These are phyloP conservation scores for Pedetes capensis DNA, from an alignment of 2,113 vertebrate genomes.

Conservation along the genomic window DNA sequence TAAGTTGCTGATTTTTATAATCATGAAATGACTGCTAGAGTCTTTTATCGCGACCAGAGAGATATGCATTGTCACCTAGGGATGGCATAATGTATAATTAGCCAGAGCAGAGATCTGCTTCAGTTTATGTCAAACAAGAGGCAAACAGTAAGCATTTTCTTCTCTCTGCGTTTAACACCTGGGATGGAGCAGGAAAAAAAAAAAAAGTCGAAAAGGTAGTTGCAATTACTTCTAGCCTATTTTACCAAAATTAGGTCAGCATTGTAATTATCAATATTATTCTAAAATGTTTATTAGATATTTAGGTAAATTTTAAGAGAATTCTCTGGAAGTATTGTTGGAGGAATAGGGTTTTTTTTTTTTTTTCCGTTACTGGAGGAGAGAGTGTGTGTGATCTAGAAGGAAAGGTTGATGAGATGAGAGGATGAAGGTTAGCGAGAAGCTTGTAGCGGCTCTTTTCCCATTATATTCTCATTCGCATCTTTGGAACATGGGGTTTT, in stretches of 20 bases:
- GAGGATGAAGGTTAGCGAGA: background rate
- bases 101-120: background rate
- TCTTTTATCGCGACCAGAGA: background rate
- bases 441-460: background rate
- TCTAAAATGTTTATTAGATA: background rate
- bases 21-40: background rate
- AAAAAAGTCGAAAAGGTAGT: background rate
- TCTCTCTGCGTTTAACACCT: conserved; percentile 22
- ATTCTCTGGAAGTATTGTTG: background rate
- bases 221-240: conserved; percentile 13
- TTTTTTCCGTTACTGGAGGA: background rate
- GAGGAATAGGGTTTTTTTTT: background rate
- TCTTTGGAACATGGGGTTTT: background rate
- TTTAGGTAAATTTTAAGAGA: conserved; percentile 30
- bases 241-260: background rate
- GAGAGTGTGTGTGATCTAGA: background rate
- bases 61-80: background rate
- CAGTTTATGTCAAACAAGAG: background rate
- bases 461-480: background rate
- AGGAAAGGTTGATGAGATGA: background rate
- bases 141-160: background rate
- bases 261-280: conserved; percentile 40
- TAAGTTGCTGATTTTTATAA: conserved; percentile 8
- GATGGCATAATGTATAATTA: background rate
- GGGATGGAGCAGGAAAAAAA: background rate